phyloP scores from a whole-genome alignment of 1,140 invertebrate genomes.

The Holotrichia oblita region DNA sequence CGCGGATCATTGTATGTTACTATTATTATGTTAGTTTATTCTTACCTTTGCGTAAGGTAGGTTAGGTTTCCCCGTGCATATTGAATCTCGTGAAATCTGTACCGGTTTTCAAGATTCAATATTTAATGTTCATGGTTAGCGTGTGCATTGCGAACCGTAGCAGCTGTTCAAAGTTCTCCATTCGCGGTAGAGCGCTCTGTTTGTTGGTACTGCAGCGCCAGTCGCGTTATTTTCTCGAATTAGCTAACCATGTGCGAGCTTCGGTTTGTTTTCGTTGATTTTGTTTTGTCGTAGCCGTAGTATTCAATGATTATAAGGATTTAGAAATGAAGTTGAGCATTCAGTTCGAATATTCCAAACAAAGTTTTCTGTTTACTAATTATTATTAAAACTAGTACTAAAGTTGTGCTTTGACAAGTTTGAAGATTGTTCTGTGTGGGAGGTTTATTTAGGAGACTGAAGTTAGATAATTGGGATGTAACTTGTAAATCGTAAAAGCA shows the following conservation, averaged over 20 bases:
- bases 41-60: not conserved
- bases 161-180: not conserved
- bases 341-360: not conserved
- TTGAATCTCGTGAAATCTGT: slow-evolving; percentile 20
- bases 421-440: no score
- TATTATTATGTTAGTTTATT: not conserved
- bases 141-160: slow-evolving; percentile 5
- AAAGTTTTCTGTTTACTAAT: not conserved
- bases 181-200: not conserved
- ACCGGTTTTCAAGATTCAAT: not conserved
- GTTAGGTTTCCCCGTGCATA: not conserved
- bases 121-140: not conserved
- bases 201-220: not conserved
- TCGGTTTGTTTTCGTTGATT: not conserved
- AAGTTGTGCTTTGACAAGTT: no score
- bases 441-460: no score
- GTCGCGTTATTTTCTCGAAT: slow-evolving; percentile 1
- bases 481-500: no score
- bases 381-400: not conserved
- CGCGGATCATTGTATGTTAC: not conserved
- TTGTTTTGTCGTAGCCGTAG: not conserved
- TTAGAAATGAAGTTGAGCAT: not conserved
- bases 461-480: no score
- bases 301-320: not conserved
- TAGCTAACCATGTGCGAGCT: not conserved